A percentile compares a stretch with the other conserved stretches of the same genome.
phyloP scores from a whole-genome alignment of 2,888 invertebrate genomes.

The Endotricha flammealis region DNA sequence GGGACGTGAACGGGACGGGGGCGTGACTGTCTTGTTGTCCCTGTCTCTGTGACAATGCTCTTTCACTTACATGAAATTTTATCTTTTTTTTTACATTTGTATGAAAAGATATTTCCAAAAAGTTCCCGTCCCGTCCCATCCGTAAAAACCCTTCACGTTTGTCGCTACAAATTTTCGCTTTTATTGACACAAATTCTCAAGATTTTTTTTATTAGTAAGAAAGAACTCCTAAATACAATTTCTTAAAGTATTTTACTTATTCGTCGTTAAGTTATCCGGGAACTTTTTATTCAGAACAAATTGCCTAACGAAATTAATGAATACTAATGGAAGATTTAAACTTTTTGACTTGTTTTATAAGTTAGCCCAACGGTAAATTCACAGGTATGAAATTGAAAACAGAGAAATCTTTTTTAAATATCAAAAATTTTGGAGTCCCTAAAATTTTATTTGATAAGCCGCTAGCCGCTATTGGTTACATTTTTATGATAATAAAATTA shows the following conservation, averaged over 20 bases:
- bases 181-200: slow-evolving; percentile 1
- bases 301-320: slow-evolving; percentile 10
- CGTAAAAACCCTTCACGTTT: slow-evolving; percentile 2
- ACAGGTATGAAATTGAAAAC: slow-evolving; percentile 4
- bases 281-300: slow-evolving; percentile 8
- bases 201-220: no score
- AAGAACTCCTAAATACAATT: no score
- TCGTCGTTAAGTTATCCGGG: slow-evolving; percentile 8
- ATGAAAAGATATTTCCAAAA: background rate
- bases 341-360: slow-evolving; percentile 11
- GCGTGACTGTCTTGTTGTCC: no score
- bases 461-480: no score
- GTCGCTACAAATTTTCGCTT: background rate
- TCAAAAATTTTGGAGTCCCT: slow-evolving; percentile 5
- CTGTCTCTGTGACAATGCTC: background rate
- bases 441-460: slow-evolving; percentile 4
- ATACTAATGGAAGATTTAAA: slow-evolving; percentile 11
- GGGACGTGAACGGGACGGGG: no score
- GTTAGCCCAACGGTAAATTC: slow-evolving; percentile 7
- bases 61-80: background rate
- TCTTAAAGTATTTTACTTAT: slow-evolving; percentile 1
- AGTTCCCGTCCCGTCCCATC: background rate
- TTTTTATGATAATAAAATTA: no score
- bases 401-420: slow-evolving; percentile 6
- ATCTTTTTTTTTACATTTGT: background rate